Conservation (phyloP, 53 echinoderm and acorn worm species). For the Echinometra lucunter region DNA sequence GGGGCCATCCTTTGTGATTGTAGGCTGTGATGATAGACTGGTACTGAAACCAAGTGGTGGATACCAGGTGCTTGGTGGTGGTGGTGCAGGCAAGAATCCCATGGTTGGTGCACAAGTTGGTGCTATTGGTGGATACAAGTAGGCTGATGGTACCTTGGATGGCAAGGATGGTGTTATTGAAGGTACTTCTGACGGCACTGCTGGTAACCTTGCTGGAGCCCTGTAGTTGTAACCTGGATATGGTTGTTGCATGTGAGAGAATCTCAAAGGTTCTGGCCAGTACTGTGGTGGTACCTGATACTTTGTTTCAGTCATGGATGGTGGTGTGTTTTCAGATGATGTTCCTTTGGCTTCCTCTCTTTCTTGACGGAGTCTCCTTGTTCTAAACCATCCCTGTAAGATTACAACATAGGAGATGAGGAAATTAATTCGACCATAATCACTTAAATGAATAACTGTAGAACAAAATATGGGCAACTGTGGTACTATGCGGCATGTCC, state of each 20-base stretch:
- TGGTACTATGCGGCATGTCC: neutral
- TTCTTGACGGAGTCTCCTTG: slow-evolving; percentile 37
- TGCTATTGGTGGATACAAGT: slow-evolving; percentile 25
- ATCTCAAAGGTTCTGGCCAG: slow-evolving; percentile 64
- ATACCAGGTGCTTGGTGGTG: slow-evolving; percentile 2
- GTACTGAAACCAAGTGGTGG: neutral
- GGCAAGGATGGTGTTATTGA: neutral
- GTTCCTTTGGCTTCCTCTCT: neutral
- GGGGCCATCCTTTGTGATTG: neutral
- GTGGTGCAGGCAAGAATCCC: slow-evolving; percentile 37
- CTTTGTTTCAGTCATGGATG: neutral
- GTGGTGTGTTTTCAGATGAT: neutral
- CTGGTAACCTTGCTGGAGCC: neutral
- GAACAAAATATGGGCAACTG: too few relatives aligned
- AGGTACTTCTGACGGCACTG: neutral
- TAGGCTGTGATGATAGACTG: slow-evolving; percentile 13
- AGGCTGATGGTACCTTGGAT: neutral
- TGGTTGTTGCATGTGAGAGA: slow-evolving; percentile 25
- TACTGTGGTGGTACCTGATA: slow-evolving; percentile 58
- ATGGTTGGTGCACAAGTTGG: neutral
- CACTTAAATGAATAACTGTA: neutral
- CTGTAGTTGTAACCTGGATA: neutral
- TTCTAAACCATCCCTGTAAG: slow-evolving; percentile 59
- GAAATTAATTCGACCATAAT: neutral
- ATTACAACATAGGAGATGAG: neutral